phyloP scores from a whole-genome alignment of 2,113 vertebrate genomes.

The Oostethus manadensis region DNA sequence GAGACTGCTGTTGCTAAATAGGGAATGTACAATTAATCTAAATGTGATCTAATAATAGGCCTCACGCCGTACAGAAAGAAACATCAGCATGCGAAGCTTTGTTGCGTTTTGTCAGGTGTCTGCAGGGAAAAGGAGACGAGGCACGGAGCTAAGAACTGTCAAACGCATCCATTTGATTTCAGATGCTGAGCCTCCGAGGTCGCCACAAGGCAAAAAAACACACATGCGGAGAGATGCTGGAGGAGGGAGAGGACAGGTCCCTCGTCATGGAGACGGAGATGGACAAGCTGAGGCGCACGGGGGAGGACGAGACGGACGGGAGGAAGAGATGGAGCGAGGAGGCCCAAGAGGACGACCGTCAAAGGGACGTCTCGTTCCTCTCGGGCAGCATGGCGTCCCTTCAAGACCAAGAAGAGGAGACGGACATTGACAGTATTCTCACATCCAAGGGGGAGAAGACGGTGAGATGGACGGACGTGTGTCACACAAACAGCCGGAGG shows the following conservation, averaged over 20 bases:
- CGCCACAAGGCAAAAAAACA: slow-evolving; percentile 66
- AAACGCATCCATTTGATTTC: slow-evolving; percentile 52
- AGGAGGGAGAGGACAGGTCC: slow-evolving; percentile 46
- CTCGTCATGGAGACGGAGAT: slow-evolving; percentile 57
- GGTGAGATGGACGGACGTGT: slow-evolving; percentile 58
- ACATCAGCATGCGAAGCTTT: slow-evolving; percentile 54
- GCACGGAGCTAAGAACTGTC: slow-evolving; percentile 37
- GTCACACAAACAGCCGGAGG: slow-evolving; percentile 20
- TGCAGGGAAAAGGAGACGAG: slow-evolving; percentile 39
- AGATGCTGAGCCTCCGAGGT: slow-evolving; percentile 70
- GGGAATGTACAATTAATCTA: slow-evolving; percentile 52
- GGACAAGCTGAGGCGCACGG: slow-evolving; percentile 41
- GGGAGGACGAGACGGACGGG: slow-evolving; percentile 28
- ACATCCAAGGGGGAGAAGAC: slow-evolving; percentile 33
- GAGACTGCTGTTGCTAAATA: slow-evolving; percentile 51
- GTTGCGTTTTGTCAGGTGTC: slow-evolving; percentile 66
- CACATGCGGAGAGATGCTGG: slow-evolving; percentile 33
- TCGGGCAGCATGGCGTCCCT: slow-evolving; percentile 25
- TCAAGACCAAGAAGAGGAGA: slow-evolving; percentile 51
- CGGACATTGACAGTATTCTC: slow-evolving; percentile 35
- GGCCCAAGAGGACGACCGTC: slow-evolving; percentile 10
- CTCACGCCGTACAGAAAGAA: slow-evolving; percentile 49
- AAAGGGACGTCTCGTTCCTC: slow-evolving; percentile 27
- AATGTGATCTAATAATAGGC: slow-evolving; percentile 61
- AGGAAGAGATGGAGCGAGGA: slow-evolving; percentile 27